These are phyloP conservation scores for Idaea biselata DNA, from an alignment of 2,888 invertebrate species.

Conservation along the genomic window DNA sequence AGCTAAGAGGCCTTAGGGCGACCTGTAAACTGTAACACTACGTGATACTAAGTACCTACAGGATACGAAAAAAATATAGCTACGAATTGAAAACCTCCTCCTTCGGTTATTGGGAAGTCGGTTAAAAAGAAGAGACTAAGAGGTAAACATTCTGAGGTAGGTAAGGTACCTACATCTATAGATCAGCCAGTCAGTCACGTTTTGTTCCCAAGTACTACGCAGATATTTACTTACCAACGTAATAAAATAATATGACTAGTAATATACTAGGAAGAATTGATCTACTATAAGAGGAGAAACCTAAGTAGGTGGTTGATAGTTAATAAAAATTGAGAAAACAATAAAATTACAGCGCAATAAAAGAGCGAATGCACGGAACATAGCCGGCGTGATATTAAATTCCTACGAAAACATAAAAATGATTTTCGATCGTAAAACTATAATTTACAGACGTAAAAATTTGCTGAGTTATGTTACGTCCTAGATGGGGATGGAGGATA, in stretches of 20 bases:
- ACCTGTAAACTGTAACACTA: no score
- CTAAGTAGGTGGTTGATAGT: slow-evolving; percentile 75
- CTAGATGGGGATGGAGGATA: slow-evolving; percentile 46
- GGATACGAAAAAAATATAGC: no score
- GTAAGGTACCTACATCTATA: no score
- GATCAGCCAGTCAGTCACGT: background rate
- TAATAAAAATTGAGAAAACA: slow-evolving; percentile 81
- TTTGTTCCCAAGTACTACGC: background rate
- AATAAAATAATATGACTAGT: slow-evolving; percentile 9
- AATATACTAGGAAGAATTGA: slow-evolving; percentile 45
- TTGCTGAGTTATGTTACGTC: slow-evolving; percentile 71
- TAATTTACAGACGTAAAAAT: slow-evolving; percentile 82
- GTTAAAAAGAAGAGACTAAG: no score
- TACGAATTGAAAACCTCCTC: no score
- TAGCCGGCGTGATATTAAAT: slow-evolving; percentile 79
- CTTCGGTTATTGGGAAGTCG: no score
- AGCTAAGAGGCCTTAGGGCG: no score
- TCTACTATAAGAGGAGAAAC: slow-evolving; percentile 50
- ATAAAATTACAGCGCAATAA: slow-evolving; percentile 80
- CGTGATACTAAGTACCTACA: no score
- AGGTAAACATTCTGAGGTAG: no score
- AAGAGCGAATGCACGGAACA: slow-evolving; percentile 75
- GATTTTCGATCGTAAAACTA: slow-evolving; percentile 81
- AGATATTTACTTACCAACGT: background rate
- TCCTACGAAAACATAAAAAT: slow-evolving; percentile 80